phyloP scores from a whole-genome alignment of 2,888 invertebrate species.

The Cryptus armator region DNA sequence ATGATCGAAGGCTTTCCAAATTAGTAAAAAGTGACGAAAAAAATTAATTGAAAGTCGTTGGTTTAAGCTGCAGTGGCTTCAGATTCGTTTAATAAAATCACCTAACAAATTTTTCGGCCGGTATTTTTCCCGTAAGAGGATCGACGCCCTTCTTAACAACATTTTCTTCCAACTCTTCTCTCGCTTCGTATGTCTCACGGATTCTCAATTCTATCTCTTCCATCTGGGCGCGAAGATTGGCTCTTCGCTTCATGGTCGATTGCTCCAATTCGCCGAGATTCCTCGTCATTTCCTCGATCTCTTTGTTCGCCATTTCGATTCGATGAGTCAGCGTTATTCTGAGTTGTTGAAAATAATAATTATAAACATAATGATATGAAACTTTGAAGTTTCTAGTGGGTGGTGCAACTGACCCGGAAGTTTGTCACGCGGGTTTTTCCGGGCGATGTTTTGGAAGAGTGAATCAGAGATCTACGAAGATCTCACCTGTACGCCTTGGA shows the following conservation, averaged over 20 bases:
- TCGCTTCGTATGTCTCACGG: conserved; percentile 86
- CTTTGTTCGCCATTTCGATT: conserved; percentile 86
- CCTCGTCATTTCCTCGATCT: conserved; percentile 85
- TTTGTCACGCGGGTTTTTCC: neutral
- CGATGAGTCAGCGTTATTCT: conserved; percentile 86
- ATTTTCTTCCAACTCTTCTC: conserved; percentile 85
- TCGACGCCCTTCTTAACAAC: conserved; percentile 87
- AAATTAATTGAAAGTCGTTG: neutral
- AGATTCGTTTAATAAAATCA: conserved; percentile 63
- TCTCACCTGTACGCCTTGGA: conserved; percentile 61
- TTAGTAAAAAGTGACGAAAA: neutral
- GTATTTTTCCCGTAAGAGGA: conserved; percentile 87
- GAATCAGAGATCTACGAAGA: neutral
- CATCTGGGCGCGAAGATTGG: conserved; percentile 86
- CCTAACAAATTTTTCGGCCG: conserved; percentile 87
- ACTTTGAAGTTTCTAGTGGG: neutral
- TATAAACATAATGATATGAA: neutral
- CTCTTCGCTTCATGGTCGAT: conserved; percentile 84
- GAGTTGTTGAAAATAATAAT: conserved; percentile 9
- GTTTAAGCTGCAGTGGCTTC: neutral
- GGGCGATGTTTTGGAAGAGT: neutral
- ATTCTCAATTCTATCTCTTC: conserved; percentile 87
- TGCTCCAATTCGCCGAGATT: conserved; percentile 81
- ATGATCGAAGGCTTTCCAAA: neutral
- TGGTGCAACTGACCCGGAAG: conserved; percentile 5